A percentile compares a stretch with the other conserved stretches of the same genome.
phyloP scores from a whole-genome alignment of 2,888 invertebrate species.

The Oscheius sp. region DNA sequence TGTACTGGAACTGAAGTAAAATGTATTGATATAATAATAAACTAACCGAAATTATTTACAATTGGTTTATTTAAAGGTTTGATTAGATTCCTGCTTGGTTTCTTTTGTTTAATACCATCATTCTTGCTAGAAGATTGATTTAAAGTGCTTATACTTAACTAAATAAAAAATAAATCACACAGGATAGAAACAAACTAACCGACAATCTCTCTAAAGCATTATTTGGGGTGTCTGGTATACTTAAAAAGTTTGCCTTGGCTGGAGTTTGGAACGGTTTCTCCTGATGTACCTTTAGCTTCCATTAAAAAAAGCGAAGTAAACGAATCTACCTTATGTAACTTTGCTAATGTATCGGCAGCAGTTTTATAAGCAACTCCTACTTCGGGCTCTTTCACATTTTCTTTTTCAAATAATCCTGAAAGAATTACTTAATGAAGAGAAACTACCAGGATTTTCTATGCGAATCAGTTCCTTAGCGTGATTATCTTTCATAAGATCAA shows the following conservation, averaged over 20 bases:
- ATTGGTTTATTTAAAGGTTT: not conserved
- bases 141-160: not conserved
- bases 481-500: not conserved
- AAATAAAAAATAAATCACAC: not conserved
- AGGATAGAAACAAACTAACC: not conserved
- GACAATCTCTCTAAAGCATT: not conserved
- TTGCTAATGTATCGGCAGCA: not conserved
- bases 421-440: not conserved
- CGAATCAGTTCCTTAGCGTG: constrained; percentile 1
- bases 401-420: not conserved
- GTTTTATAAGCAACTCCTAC: not conserved
- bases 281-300: not conserved
- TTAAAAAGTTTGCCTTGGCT: not conserved
- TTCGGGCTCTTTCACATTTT: not conserved
- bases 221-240: not conserved
- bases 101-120: not conserved
- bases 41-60: not conserved
- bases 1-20: not conserved
- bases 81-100: not conserved
- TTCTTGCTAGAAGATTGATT: too few species aligned
- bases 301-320: not conserved
- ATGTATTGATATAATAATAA: not conserved
- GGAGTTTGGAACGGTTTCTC: not conserved
- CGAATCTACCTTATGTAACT: not conserved
- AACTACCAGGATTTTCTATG: constrained; percentile 9